Evolutionary conservation across 2,797 vertebrate species (phyloP), one percentile per base, ranked within the genome.

Genomic region (Amblyraja radiata): DNA sequence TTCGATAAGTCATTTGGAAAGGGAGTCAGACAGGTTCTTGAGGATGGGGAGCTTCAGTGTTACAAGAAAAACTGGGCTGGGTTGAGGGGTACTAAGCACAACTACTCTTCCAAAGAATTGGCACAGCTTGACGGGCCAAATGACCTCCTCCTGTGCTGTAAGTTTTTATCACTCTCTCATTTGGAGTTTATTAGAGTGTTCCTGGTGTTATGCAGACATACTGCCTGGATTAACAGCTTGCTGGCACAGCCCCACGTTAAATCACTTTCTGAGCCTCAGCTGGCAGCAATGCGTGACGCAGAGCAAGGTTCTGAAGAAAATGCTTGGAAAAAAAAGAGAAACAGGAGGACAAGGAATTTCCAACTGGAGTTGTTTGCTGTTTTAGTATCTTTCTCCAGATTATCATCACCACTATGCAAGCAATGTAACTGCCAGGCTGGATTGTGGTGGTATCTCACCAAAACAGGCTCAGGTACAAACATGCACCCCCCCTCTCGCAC

Each of bases 231-330:
- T 88, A 68, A 16, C 84, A 88, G 84, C 61, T 88, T 63, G 11
- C 18, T 88, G 84, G 84, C 84, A 88, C 63, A 36, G 63, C 14
- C 16, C 84, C 65, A 32, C 61, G 68, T 88, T 68, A 88, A 68
- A 88, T 88, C 84, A 88, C 84, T 88, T 65, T n/a, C 84, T n/a
- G 21, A 63, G 13, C 84, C 84, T 68, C 84, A 88, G 84, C 61
- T 68, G 84, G 61, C 63, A 68, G n/a, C 68, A 63, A n/a, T 88
- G 84, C 32, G 63, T 68, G 16, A 88, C 84, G 13, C n/a, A 32
- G 36, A 88, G n/a, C 21, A 8, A 68, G 54, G 63, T 25, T 88
- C 68, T 65, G 84, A 65, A 88, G 61, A 88, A 88, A 68, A 36
- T 23, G 36, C 36, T 86, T 36, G 46, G 39, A 46, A 46, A 88